phyloP scores from a whole-genome alignment of 2,888 invertebrate species.

The Leptinotarsa peninsularis region DNA sequence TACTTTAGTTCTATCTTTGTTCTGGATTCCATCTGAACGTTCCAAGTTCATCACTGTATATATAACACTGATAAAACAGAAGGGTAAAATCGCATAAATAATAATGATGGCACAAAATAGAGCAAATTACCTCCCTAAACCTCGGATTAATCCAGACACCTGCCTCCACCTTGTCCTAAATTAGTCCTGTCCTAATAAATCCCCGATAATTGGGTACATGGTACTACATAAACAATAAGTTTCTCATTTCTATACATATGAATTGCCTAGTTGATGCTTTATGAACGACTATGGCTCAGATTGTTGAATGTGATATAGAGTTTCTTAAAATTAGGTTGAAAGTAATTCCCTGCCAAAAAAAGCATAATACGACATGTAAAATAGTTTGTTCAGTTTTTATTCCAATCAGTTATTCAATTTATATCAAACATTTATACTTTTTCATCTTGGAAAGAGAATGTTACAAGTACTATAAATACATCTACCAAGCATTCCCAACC shows the following conservation, averaged over 20 bases:
- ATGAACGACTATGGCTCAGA: constrained; percentile 16
- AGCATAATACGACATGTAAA: background rate
- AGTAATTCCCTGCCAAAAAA: background rate
- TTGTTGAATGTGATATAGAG: background rate
- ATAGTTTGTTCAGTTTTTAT: background rate
- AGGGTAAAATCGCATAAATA: constrained; percentile 49
- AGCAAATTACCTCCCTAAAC: constrained; percentile 59
- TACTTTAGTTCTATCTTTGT: too few relatives aligned
- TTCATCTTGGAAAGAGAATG: too few relatives aligned
- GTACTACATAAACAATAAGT: constrained; percentile 62
- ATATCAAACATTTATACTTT: too few relatives aligned
- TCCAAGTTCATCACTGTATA: background rate
- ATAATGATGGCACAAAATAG: constrained; percentile 52
- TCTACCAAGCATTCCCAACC: too few relatives aligned
- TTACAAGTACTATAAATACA: too few relatives aligned
- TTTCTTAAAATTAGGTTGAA: background rate
- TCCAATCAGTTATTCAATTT: too few relatives aligned
- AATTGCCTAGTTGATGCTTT: constrained; percentile 44
- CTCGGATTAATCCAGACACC: constrained; percentile 62
- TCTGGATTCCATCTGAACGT: too few relatives aligned
- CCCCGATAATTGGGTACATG: constrained; percentile 65
- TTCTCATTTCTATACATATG: constrained; percentile 58
- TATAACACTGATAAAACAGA: constrained; percentile 30
- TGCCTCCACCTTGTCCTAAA: constrained; percentile 63
- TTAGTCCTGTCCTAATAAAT: constrained; percentile 64